Percentiles rank a stretch among this genome's conserved stretches.
Evolutionary conservation across 2,888 invertebrate genomes (phyloP).

Genomic region (Cylindroiulus punctatus): DNA sequence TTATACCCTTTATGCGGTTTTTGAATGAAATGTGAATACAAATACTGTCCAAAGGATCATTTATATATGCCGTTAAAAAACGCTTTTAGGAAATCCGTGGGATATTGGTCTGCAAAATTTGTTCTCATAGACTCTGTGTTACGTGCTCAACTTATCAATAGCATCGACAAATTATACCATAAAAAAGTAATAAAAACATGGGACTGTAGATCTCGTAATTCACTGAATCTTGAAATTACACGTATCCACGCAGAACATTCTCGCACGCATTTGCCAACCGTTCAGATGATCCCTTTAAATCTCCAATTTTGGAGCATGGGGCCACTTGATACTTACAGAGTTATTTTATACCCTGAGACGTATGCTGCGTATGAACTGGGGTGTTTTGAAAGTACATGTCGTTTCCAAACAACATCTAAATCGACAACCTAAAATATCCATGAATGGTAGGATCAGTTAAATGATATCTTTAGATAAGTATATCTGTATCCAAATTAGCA

Average conservation of each 20-base stretch:
- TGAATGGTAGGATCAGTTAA: no score
- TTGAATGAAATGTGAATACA: background rate
- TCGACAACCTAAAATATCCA: no score
- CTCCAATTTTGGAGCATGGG: slow-evolving; percentile 45
- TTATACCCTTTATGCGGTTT: background rate
- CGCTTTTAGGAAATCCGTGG: background rate
- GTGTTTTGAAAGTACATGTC: background rate
- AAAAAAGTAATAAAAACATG: slow-evolving; percentile 43
- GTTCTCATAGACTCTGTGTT: background rate
- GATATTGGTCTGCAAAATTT: background rate
- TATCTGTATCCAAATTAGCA: no score
- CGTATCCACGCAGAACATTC: slow-evolving; percentile 43
- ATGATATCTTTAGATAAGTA: no score
- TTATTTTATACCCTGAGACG: background rate
- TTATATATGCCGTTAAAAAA: background rate
- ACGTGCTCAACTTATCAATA: slow-evolving; percentile 42
- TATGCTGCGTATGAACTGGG: background rate
- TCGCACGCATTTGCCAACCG: slow-evolving; percentile 29
- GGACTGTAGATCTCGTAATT: slow-evolving; percentile 17
- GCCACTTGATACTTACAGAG: slow-evolving; percentile 13
- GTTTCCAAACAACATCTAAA: background rate
- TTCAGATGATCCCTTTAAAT: slow-evolving; percentile 39
- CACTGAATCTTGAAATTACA: slow-evolving; percentile 33
- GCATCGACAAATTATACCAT: slow-evolving; percentile 40
- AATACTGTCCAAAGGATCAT: background rate